These are phyloP conservation scores for Phymorhynchus buccinoides DNA, from an alignment of 1,140 invertebrate genomes.

Conservation along the genomic window DNA sequence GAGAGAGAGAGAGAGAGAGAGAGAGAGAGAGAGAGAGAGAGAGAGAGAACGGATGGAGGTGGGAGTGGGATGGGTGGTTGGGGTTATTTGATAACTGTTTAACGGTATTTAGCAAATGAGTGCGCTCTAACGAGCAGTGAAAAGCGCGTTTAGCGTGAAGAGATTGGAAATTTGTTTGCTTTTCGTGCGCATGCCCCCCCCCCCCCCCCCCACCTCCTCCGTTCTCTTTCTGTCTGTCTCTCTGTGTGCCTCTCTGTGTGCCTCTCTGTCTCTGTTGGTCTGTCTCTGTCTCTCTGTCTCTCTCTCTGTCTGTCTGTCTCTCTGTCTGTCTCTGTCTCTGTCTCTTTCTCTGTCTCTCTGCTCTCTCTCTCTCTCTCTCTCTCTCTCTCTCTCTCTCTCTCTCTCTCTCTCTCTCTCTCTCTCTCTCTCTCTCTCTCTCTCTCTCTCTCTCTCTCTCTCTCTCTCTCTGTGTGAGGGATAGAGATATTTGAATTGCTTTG, in stretches of 20 bases:
- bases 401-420: neutral
- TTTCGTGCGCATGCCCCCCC: neutral
- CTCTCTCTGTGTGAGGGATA: too few relatives aligned
- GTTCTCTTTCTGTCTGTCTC: slow-evolving; percentile 6
- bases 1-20: slow-evolving; percentile 32
- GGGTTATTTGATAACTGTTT: too few relatives aligned
- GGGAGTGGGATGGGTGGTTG: too few relatives aligned
- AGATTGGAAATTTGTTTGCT: neutral
- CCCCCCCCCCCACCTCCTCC: neutral
- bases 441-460: too few relatives aligned
- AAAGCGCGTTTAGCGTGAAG: neutral
- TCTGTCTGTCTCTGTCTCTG: too few relatives aligned
- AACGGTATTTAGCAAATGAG: neutral
- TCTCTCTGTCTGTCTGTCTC: neutral
- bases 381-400: neutral
- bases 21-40: neutral
- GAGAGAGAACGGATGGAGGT: too few relatives aligned
- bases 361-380: neutral
- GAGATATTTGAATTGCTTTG: too few relatives aligned
- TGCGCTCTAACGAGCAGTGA: neutral
- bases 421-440: neutral
- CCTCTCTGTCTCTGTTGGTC: neutral
- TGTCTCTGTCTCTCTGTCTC: too few relatives aligned
- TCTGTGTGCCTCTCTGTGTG: neutral
- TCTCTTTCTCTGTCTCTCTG: neutral